Base-by-base conservation (phyloP, 1,140 invertebrate species). In the Mamestra configurata region DNA sequence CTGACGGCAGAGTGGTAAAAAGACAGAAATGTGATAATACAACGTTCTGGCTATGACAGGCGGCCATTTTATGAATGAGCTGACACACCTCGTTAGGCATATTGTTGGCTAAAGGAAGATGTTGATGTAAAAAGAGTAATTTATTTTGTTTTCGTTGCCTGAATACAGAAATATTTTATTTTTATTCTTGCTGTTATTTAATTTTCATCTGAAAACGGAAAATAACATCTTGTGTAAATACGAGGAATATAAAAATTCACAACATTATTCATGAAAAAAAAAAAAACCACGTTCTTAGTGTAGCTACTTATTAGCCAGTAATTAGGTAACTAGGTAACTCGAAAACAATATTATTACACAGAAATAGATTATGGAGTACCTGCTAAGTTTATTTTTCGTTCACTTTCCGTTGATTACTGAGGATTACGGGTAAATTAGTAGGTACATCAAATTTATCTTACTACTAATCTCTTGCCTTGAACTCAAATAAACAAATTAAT, bases 21-120 rank as follows among this genome's bases (percentile, higher is more conserved):
- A 57, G 53, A 75, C 72, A 59, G 35, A 75, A 75, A 57, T 59
- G 53, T 59, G 35, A 59, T 37, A 43, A 57, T 61, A 76, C 46
- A 49, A 53, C 68, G 46, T 18, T 27, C 64, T 46, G 40, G 64
- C 20, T 22, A 68, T 68, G 64, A 68, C 64, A 46, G 40, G 13
- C 64, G 64, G 64, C 37, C 64, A 64, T 64, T 68, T 46, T 27
- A 5, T 4, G 13, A 68, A 27, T 11, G 64, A 68, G 40, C 6
- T 22, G 22, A 57, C 57, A 31, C 57, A 61, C 57, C 57, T 68
- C 40, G 37, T 68, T 68, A 68, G 18, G 20, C 40, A 46, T 49
- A 68, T 68, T 68, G 64, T 68, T 20, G 35, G 35, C 11, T 22
- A 20, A 22, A 66, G 18, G 15, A 66, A 40, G n/a, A 20, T 49